Evolutionary conservation across 2,113 vertebrate species (phyloP), one percentile per base, ranked within the genome.

Genomic region (Zosterops lateralis): DNA sequence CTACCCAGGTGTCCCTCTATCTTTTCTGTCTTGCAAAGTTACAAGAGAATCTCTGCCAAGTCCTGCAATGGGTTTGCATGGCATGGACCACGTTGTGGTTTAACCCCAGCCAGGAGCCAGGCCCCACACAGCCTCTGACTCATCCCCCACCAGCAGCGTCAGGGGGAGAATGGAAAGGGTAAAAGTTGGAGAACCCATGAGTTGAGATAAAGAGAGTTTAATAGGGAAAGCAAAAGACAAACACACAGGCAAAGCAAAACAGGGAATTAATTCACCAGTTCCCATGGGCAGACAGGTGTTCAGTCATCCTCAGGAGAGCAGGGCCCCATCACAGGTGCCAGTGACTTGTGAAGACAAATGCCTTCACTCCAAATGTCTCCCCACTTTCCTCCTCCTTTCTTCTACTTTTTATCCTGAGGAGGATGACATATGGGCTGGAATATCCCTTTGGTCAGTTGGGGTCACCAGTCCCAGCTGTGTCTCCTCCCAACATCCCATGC

Each of bases 111-210:
- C 36, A 50, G 71, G 31, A 44, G 20, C 44, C 45, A 67, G 18
- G 53, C 9, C 17, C 26, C 31, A 28, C 11, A 2, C 36, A 58
- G 44, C 10, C 0, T 0, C 36, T 58, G 25, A 26, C 16, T 65
- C 71, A 50, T 50, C 16, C 20, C 3, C 36, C 31, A 67, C 44
- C 61, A 60, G 45, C 10, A 5, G 32, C 45, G 21, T 25, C 53
- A 60, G 31, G 53, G 53, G 34, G 44, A 44, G 25, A 31, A 85
- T 5, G 6, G 20, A 32, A 75, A 58, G 14, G 11, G 62, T 44
- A 44, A 36, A 75, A 58, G 45, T 4, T 67, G 61, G 26, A 51
- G 44, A 50, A 34, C 8, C 6, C 0, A 0, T 36, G 44, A 31
- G 17, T 6, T 51, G 51, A 50, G 34, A 44, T 31, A 51, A 31